Evolutionary conservation across 2,888 invertebrate genomes (phyloP).

Genomic region (Pyralis farinalis): DNA sequence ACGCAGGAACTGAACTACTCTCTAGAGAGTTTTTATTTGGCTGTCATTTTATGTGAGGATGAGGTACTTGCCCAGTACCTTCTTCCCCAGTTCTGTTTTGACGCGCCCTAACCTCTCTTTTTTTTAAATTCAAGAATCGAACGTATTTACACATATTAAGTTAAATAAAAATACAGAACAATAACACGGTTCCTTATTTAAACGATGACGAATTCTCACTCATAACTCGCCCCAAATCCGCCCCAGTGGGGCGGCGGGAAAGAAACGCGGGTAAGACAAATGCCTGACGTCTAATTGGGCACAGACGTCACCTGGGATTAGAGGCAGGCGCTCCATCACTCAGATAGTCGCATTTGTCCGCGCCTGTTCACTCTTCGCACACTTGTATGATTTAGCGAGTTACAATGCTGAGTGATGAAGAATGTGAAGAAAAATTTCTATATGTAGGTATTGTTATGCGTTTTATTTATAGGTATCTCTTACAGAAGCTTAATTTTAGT

Average conservation of each 20-base stretch:
- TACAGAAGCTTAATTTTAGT: too few relatives aligned
- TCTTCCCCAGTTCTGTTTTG: too few relatives aligned
- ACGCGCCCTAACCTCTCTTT: too few relatives aligned
- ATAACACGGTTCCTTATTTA: background rate
- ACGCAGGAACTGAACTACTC: too few relatives aligned
- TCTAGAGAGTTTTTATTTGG: too few relatives aligned
- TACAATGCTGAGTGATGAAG: background rate
- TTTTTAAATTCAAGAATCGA: too few relatives aligned
- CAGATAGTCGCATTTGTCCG: conserved; percentile 58
- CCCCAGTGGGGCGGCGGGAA: conserved; percentile 34
- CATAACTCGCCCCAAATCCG: conserved; percentile 27
- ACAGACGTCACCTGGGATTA: conserved; percentile 65
- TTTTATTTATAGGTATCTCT: background rate
- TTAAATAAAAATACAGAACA: background rate
- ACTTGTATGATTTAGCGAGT: conserved; percentile 23
- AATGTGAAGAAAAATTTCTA: too few relatives aligned
- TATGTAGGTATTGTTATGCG: background rate
- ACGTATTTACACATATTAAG: conserved; percentile 12
- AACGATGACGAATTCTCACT: background rate
- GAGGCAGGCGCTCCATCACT: conserved; percentile 53
- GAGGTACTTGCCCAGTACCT: too few relatives aligned
- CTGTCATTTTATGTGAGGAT: too few relatives aligned
- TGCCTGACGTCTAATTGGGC: conserved; percentile 72
- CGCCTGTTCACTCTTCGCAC: conserved; percentile 40
- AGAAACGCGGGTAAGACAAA: conserved; percentile 59